Evolutionary conservation across 1,140 invertebrate genomes (phyloP), one percentile per base, ranked within the genome.

Genomic region (Acyrthosiphon pisum): DNA sequence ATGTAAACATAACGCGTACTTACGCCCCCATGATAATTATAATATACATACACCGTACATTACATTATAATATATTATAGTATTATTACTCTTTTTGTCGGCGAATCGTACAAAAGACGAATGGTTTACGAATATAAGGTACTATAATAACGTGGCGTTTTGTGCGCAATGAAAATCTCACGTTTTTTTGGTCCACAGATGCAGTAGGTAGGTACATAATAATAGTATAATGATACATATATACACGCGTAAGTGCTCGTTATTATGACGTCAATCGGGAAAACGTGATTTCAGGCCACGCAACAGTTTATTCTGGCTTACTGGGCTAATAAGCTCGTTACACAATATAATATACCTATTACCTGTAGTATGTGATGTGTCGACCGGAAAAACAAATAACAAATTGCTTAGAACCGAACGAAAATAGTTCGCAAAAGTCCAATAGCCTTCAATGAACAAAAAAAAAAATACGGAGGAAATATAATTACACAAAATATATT

Each of bases 271-370:
- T 87, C 86, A 87, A 87, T 46, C 23, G 46, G 86, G 30, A 87
- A 87, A 87, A 87, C 86, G 86, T 87, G 86, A 87, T 87, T 87
- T 50, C 46, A 37, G 26, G 18, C 44, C 7, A 46, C 30, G 18
- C 46, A 22, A 48, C 14, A 48, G 46, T 50, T 87, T 50, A 48
- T 87, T 87, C 26, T 87, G 86, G n/a, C 53, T 35, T 89, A 22
- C n/a, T 89, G 48, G 87, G 87, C 87, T 89, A 89, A 89, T 89
- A 89, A 89, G 87, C 87, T 53, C 48, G 35, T 89, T 89, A 89
- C 35, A 53, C n/a, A 37, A 53, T n/a, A 37, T 53, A 37, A 53
- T 53, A 53, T 53, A 76, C 1, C 30, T 76, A 76, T 76, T 88
- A 35, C 46, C 20, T 46, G 11, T 86, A 26, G 23, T 83, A 83